A percentile compares a stretch with the other conserved stretches of the same genome.
These are phyloP conservation scores for Poeciliopsis presidionis DNA, from an alignment of 2,797 vertebrate genomes.

Conservation along the genomic window DNA sequence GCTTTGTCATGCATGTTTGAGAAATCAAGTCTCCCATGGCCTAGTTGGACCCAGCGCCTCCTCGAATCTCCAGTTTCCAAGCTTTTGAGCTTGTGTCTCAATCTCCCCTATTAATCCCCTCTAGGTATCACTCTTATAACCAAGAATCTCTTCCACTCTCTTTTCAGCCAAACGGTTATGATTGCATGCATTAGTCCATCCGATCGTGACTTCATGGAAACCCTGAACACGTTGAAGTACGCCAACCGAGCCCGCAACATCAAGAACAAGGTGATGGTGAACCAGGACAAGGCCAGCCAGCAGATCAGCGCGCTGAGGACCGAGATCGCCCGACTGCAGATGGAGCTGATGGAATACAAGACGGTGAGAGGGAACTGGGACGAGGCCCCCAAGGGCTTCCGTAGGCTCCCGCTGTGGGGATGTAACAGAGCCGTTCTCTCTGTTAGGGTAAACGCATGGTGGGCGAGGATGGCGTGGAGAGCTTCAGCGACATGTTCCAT, in stretches of 20 bases:
- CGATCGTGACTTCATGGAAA: conserved; percentile 99
- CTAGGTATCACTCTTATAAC: no score
- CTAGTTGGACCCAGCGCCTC: no score
- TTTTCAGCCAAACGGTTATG: conserved; percentile 94
- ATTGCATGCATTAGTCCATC: conserved; percentile 98
- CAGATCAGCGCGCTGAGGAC: conserved; percentile 93
- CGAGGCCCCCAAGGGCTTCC: background rate
- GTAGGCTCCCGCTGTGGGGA: background rate
- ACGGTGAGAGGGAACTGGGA: conserved; percentile 79
- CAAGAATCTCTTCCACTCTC: no score
- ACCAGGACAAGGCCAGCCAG: conserved; percentile 96
- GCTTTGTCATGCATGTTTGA: background rate
- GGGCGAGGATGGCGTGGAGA: conserved; percentile 92
- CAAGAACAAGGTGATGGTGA: conserved; percentile 97
- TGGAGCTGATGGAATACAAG: conserved; percentile 97
- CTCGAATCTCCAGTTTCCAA: no score
- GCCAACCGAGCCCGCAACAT: conserved; percentile 97
- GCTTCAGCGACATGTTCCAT: conserved; percentile 97
- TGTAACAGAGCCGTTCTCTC: background rate
- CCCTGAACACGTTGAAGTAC: conserved; percentile 93
- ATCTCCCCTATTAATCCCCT: no score
- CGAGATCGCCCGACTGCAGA: conserved; percentile 94
- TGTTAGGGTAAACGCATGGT: conserved; percentile 95
- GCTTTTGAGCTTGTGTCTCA: no score
- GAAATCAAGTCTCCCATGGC: no score